phyloP scores from a whole-genome alignment of 2,113 vertebrate genomes.

The Syngnathus typhle region DNA sequence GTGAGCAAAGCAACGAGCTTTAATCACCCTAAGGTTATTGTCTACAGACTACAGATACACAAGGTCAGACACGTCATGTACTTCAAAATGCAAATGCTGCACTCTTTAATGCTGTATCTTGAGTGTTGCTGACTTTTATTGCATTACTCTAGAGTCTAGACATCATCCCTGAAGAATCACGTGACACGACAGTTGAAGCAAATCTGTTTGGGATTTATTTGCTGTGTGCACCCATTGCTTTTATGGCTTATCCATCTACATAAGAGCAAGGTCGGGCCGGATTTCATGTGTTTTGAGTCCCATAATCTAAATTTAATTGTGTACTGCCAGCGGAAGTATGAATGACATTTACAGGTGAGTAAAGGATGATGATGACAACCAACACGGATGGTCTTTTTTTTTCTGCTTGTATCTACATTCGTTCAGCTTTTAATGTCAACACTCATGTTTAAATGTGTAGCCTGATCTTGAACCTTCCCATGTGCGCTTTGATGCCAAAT shows the following conservation, averaged over 20 bases:
- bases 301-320: conserved; percentile 33
- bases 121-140: conserved; percentile 8
- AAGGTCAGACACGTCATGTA: conserved; percentile 13
- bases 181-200: conserved; percentile 14
- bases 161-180: conserved; percentile 11
- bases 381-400: conserved; percentile 26
- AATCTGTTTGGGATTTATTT: conserved; percentile 34
- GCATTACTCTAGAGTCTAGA: conserved; percentile 9
- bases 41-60: conserved; percentile 3
- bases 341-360: conserved; percentile 27
- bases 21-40: conserved; percentile 55
- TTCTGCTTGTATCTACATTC: conserved; percentile 7
- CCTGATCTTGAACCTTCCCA: conserved; percentile 28
- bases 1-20: conserved; percentile 44
- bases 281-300: conserved; percentile 15
- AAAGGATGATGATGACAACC: conserved; percentile 28
- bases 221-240: conserved; percentile 10
- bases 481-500: conserved; percentile 15
- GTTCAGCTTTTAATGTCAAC: conserved; percentile 6
- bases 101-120: background rate
- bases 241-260: conserved; percentile 6
- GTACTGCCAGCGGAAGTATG: conserved; percentile 31
- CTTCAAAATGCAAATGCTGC: background rate
- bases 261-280: conserved; percentile 5
- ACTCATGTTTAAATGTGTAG: conserved; percentile 1